Evolutionary conservation across 2,888 invertebrate genomes (phyloP), one percentile per base, ranked within the genome.

Genomic region (Teinopalpus imperialis): DNA sequence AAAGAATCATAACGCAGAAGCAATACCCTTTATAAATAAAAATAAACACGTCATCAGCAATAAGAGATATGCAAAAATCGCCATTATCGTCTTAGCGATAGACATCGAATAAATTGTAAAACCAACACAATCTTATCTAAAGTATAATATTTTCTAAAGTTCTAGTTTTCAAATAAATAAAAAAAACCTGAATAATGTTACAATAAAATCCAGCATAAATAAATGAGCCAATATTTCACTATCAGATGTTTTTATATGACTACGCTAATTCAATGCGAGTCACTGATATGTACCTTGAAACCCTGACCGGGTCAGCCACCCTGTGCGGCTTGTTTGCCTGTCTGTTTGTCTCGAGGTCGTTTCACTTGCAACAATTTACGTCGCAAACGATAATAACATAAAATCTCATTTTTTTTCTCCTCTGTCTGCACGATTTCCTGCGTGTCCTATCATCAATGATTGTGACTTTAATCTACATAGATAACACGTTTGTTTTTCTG

Each of bases 351-450:
- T 53, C 71, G 74, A 78, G 78, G 80, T 69, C 77, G 53, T 66
- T 68, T 69, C 77, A 78, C 74, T 78, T 78, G 67, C 57, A 56
- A 53, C 63, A 68, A 60, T 64, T 66, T 60, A 60, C 62, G 57
- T 56, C 48, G 60, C 51, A 56, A 52, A 51, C 50, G 57, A 54
- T 61, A 64, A 63, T 63, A 63, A 63, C 57, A 52, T 57, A 51
- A 56, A 57, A 59, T 57, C 59, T 56, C 53, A 53, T 60, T 60
- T 59, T 54, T 56, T 57, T 56, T 53, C 51, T 66, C 61, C 61
- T 59, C 54, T 52, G 81, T 82, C 82, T 82, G 82, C 66, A 21
- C 37, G 27, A 64, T 68, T 76, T 83, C 81, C 82, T 74, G 81
- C 30, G 32, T 66, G 67, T 63, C 52, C 55, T 66, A 77, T 76